These are phyloP conservation scores for Odontomachus brunneus DNA, from an alignment of 1,140 invertebrate genomes.

Conservation along the genomic window DNA sequence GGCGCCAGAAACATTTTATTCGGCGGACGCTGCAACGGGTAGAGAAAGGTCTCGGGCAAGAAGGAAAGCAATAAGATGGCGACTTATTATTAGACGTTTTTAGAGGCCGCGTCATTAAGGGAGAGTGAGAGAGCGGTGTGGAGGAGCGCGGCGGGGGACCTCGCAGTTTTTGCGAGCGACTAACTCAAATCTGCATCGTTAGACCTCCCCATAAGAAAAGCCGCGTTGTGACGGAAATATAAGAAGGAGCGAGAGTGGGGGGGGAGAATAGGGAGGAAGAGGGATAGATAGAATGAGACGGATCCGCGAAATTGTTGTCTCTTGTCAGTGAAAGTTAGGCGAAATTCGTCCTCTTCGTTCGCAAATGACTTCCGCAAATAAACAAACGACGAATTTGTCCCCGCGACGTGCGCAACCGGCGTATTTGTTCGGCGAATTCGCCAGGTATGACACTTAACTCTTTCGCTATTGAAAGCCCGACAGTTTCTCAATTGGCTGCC, in stretches of 20 bases:
- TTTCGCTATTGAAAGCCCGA: slow-evolving; percentile 37
- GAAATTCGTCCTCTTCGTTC: slow-evolving; percentile 44
- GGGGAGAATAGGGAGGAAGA: slow-evolving; percentile 13
- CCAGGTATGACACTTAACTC: slow-evolving; percentile 53
- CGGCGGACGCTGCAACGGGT: background rate
- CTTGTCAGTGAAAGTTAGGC: slow-evolving; percentile 48
- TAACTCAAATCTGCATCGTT: slow-evolving; percentile 40
- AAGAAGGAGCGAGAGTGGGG: slow-evolving; percentile 1
- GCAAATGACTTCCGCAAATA: slow-evolving; percentile 38
- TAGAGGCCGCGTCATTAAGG: slow-evolving; percentile 40
- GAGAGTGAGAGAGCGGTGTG: background rate
- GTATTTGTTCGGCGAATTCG: slow-evolving; percentile 43
- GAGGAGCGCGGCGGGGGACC: background rate
- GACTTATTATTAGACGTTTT: slow-evolving; percentile 36
- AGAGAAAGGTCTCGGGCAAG: background rate
- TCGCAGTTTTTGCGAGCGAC: slow-evolving; percentile 21
- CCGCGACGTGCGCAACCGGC: slow-evolving; percentile 33
- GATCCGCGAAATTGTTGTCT: slow-evolving; percentile 38
- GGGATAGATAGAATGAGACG: background rate
- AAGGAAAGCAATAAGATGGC: slow-evolving; percentile 34
- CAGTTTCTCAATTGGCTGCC: slow-evolving; percentile 12
- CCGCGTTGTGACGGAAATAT: slow-evolving; percentile 48
- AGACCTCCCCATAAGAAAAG: slow-evolving; percentile 31
- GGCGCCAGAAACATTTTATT: slow-evolving; percentile 36
- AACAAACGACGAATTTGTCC: slow-evolving; percentile 46